Conservation (phyloP, 2,888 invertebrate genomes). For the Nomada fucata region DNA sequence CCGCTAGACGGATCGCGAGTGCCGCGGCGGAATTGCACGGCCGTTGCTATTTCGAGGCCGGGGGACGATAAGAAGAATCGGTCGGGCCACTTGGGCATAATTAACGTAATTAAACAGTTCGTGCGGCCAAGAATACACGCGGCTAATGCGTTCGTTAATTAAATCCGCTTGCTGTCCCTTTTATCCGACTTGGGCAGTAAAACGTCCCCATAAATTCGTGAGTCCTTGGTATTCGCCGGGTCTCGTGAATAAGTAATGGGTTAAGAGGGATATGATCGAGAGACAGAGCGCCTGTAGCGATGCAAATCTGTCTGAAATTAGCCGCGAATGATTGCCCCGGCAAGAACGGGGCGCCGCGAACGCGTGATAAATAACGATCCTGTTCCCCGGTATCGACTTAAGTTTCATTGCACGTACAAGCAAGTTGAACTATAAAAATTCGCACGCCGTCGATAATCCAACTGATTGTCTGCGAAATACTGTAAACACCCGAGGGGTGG, state of each 20-base stretch:
- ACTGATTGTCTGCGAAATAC: background rate
- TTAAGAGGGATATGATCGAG: background rate
- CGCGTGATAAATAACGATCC: no score
- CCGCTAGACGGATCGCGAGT: no score
- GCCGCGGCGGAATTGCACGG: no score
- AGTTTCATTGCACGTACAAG: no score
- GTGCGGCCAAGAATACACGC: background rate
- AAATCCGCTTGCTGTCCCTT: constrained; percentile 5
- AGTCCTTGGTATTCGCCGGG: background rate
- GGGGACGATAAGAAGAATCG: background rate
- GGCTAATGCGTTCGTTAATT: background rate
- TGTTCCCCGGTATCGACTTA: no score
- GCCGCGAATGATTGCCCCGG: background rate
- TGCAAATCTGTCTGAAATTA: background rate
- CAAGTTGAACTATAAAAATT: no score
- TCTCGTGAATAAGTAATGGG: background rate
- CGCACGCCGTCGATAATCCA: background rate
- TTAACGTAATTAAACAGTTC: background rate
- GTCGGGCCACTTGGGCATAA: background rate
- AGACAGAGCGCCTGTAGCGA: background rate
- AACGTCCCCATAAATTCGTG: background rate
- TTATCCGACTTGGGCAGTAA: background rate
- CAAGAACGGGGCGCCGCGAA: no score
- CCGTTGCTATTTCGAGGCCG: background rate
- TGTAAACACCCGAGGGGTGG: background rate